Evolutionary conservation across 2,888 invertebrate genomes (phyloP), one percentile per base, ranked within the genome.

Genomic region (Lycaena phlaeas): DNA sequence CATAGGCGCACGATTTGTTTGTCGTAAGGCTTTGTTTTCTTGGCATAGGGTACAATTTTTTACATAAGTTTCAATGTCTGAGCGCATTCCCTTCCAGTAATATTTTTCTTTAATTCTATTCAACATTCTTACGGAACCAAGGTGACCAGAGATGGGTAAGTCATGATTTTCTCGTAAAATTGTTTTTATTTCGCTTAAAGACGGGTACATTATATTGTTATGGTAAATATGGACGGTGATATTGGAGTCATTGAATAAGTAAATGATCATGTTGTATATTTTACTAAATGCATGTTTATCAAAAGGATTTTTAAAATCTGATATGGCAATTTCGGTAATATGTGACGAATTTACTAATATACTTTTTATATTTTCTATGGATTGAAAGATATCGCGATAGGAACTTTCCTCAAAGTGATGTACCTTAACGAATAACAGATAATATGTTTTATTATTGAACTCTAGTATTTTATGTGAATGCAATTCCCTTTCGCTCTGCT

Each of bases 91-190:
- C 15, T 34, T 34, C 36, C 25, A 36, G 14, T 36, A 36, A 9
- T 27, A 37, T 10, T 27, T 37, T 7, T 43, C 36, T 27, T 44
- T 30, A 4, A 48, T 44, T 22, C 40, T 17, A 14, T 22, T 42
- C 5, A 17, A 15, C 44, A 45, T 47, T 15, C 46, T 15, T 2
- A 14, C 17, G 0, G 28, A 18, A 1, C 44, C 45, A 7, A 38
- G 12, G 10, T 47, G 45, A 10, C 45, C 45, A 2, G 45, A 41
- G 12, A 46, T 44, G n/a, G 46, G 42, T 14, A 40, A 28, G n/a
- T 41, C 45, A 12, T 49, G 46, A 28, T 46, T 49, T 40, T 49
- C 45, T 6, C 25, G 25, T n/a, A n/a, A n/a, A n/a, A n/a, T n/a
- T n/a, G n/a, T n/a, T n/a, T n/a, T n/a, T n/a, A n/a, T n/a, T n/a